Base-by-base conservation (phyloP, 2,888 invertebrate genomes). In the Pterostichus madidus region DNA sequence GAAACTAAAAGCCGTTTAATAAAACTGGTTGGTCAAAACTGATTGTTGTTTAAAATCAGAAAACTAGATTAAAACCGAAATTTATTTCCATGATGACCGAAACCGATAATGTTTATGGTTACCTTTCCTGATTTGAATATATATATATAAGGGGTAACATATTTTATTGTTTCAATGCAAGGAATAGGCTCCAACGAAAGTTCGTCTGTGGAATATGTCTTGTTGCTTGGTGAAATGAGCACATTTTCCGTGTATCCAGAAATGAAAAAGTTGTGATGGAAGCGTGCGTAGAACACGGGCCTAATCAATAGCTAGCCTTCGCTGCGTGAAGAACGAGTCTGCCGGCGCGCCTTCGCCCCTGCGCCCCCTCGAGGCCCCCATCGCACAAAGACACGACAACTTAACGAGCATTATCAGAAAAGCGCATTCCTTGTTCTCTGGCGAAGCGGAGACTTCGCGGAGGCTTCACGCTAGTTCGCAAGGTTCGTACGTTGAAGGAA, bases 351-450 rank as follows among this genome's bases (percentile, higher is more conserved):
- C 32, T 11, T 32, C 31, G 13, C 75, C 75, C 75, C 76, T 24
- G 76, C 15, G n/a, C 31, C 53, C 35, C 53, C 56, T 17, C 31
- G 32, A 53, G 11, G 13, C 56, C 32, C 1, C 56, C 39, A 56
- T 56, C 77, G 53, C 78, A 78, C 78, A 78, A 78, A 78, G 78
- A 78, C 78, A 78, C 46, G 78, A 61, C 78, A 78, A 78, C 78
- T 78, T 78, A 78, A 78, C 78, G 78, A 78, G 78, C 78, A 78
- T 78, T 78, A 78, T 78, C 78, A 78, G 61, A 78, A 61, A 78
- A 78, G 78, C 78, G 78, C 78, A 78, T 78, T 78, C 61, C 78
- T 78, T 78, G 61, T 78, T 78, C 78, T 59, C 52, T 49, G 49
- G 15, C 4, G 44, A 44, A 44, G 11, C 44, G 44, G 44, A 44